Evolutionary conservation across 2,888 invertebrate genomes (phyloP), one percentile per base, ranked within the genome.

Genomic region (Orchesellides sinensis): DNA sequence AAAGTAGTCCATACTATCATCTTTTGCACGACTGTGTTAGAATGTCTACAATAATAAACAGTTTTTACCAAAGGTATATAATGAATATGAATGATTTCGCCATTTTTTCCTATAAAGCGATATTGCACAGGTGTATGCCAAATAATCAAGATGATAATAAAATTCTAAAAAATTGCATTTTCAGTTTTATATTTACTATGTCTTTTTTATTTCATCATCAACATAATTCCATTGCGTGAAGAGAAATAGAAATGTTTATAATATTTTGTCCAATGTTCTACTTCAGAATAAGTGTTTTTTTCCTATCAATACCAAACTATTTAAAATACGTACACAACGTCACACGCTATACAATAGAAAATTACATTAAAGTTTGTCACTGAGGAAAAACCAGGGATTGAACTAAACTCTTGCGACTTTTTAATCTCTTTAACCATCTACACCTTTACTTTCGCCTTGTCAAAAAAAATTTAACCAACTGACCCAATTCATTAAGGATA

Each of bases 191-290:
- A 63, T 61, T 78, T 70, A 77, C 63, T 32, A 72, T 77, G 47
- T 68, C 52, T 68, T 40, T 75, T 77, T 40, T 75, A 65, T 54
- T 74, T 66, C 29, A 66, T 69, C 69, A 70, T 70, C 70, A 70
- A 63, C 69, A 70, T 78, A 70, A 69, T 70, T 70, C 17, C 78
- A 75, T 69, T 77, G 77, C 77, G 69, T 59, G 61, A 70, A 78
- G 69, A 78, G 77, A 69, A 66, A 59, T 12, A 54, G 23, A 54
- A 6, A 61, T 32, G 19, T 69, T 49, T 54, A 52, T 29, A 59
- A 54, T 47, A 72, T 45, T 25, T 59, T 47, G 40, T 63, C 40
- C 63, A 40, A 40, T 63, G 59, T 40, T 65, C 65, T 65, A 65
- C 45, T 19, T 68, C 17, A 68, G 27, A 27, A 49, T 68, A 68